Conservation (phyloP, 2,797 vertebrate genomes). For the Esox masquinongy region DNA sequence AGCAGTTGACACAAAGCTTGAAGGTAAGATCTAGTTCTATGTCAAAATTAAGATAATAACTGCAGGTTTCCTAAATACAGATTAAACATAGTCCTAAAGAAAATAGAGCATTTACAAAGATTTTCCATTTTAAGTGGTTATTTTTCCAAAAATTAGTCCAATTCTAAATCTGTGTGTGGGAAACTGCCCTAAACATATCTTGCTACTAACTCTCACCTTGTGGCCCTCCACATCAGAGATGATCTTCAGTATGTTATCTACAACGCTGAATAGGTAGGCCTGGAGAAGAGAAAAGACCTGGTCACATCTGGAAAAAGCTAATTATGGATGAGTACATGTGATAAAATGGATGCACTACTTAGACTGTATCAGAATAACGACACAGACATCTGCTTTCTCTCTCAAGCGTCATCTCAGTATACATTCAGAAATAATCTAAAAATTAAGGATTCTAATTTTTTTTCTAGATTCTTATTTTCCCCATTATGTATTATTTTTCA, state of each 20-base stretch:
- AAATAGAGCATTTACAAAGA: background rate
- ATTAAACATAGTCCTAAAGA: background rate
- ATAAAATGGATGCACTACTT: background rate
- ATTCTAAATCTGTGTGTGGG: background rate
- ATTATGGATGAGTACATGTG: background rate
- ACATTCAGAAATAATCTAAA: too few relatives aligned
- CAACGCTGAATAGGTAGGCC: slow-evolving; percentile 86
- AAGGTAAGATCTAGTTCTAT: background rate
- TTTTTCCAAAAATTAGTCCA: background rate
- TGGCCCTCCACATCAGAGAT: slow-evolving; percentile 80
- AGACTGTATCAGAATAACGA: background rate
- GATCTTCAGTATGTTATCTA: slow-evolving; percentile 70
- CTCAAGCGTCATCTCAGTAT: slow-evolving; percentile 7
- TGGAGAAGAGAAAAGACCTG: slow-evolving; percentile 53
- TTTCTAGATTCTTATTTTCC: too few relatives aligned
- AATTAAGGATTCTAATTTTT: too few relatives aligned
- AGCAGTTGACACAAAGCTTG: background rate
- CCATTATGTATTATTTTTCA: too few relatives aligned
- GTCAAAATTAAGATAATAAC: background rate
- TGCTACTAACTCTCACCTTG: slow-evolving; percentile 75
- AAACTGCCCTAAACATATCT: background rate
- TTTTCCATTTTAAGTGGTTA: background rate
- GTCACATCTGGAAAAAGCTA: slow-evolving; percentile 12
- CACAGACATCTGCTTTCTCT: background rate
- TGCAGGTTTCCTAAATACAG: background rate